Evolutionary conservation across 2,797 vertebrate genomes (phyloP).

Genomic region (Phataginus tricuspis): DNA sequence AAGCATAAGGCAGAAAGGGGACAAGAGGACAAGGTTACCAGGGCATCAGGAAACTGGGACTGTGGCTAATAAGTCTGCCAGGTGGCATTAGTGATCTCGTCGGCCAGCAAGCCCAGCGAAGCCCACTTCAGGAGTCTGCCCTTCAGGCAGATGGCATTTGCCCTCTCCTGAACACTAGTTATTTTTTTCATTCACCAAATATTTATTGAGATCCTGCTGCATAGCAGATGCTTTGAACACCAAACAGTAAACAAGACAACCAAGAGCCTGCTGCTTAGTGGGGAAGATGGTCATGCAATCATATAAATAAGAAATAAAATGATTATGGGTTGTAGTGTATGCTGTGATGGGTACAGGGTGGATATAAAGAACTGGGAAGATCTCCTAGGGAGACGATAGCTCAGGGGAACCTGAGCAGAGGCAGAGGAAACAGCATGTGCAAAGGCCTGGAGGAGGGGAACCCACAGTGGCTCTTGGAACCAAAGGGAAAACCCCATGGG

Average conservation of each 20-base stretch:
- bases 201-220: background rate
- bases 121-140: background rate
- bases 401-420: background rate
- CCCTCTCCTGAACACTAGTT: background rate
- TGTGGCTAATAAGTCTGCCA: background rate
- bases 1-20: background rate
- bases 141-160: background rate
- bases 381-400: background rate
- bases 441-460: background rate
- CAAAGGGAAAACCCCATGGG: background rate
- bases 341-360: background rate
- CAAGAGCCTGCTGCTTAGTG: background rate
- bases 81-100: background rate
- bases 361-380: background rate
- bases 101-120: background rate
- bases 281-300: background rate
- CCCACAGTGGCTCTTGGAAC: background rate
- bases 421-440: background rate
- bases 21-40: background rate
- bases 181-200: background rate
- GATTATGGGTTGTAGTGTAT: background rate
- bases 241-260: background rate
- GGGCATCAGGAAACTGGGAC: background rate
- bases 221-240: background rate
- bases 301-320: slow-evolving; percentile 13